Percentiles rank a stretch among this genome's conserved stretches.
phyloP scores from a whole-genome alignment of 2,888 invertebrate species.

The Aporophyla lueneburgensis region DNA sequence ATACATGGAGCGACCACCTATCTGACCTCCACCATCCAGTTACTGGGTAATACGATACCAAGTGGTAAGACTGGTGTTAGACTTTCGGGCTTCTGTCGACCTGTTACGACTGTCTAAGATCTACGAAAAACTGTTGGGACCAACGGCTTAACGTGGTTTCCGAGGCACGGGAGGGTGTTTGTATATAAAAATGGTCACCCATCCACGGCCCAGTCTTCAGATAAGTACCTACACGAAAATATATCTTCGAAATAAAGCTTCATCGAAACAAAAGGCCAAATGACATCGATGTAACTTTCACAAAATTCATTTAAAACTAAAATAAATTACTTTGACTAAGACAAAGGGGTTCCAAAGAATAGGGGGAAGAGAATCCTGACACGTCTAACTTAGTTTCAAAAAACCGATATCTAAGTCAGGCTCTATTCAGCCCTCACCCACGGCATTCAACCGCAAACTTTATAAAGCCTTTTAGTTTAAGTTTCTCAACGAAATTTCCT shows the following conservation, averaged over 20 bases:
- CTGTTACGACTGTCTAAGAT: too few species aligned
- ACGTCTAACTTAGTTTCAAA: constrained; percentile 61
- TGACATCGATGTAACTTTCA: constrained; percentile 13
- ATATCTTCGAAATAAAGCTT: neutral
- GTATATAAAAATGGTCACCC: too few species aligned
- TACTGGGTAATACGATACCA: too few species aligned
- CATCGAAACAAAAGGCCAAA: neutral
- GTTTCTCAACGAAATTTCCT: constrained; percentile 66
- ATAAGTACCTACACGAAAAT: neutral
- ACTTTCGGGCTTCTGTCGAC: too few species aligned
- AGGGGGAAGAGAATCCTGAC: constrained; percentile 31
- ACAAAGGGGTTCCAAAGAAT: constrained; percentile 32
- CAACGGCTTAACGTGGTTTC: too few species aligned
- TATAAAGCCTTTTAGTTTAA: constrained; percentile 66
- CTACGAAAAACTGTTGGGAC: too few species aligned
- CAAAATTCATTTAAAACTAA: constrained; percentile 45
- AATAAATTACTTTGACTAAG: constrained; percentile 45
- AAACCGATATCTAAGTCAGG: constrained; percentile 59
- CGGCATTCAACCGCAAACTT: constrained; percentile 61
- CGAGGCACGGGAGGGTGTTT: too few species aligned
- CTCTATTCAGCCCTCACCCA: constrained; percentile 51
- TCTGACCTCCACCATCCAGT: too few species aligned
- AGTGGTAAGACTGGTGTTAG: too few species aligned
- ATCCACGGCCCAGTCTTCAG: too few species aligned
- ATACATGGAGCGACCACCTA: too few species aligned